Base-by-base conservation (phyloP, 2,888 invertebrate species). In the Cataglyphis albicans region DNA sequence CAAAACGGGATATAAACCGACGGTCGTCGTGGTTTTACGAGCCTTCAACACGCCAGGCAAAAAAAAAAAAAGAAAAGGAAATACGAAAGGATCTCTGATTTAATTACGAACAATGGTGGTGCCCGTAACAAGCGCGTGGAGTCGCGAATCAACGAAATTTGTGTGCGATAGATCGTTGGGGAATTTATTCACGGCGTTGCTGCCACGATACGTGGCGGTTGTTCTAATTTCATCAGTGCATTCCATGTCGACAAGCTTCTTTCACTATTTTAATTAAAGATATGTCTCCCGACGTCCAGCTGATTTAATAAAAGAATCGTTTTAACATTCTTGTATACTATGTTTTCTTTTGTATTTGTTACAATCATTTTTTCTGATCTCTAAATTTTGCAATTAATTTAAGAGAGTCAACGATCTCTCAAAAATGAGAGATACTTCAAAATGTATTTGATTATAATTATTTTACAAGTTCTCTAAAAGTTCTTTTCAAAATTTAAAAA, bases 31-130 rank as follows among this genome's bases (percentile, higher is more conserved):
- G 76, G 63, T 55, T 75, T 63, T 64, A 70, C 74, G 73, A 67
- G 59, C 59, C 65, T 18, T 57, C 48, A 18, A 21, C 41, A 44
- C 38, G 38, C 7, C 25, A 38, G 6, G 55, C 4, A 15, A 35
- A 35, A 57, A 57, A 35, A 57, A 57, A 21, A 21, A 21, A 21
- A 21, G 48, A 55, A 15, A 55, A 59, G 48, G 29, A 48, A 63
- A 52, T 63, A 52, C 18, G 25, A n/a, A 52, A 21, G 10, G 18
- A 67, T 57, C 67, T 35, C 64, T 68, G 74, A 67, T 75, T 81
- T 81, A 84, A 84, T 84, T 84, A 81, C 75, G 64, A 55, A 63
- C 73, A 74, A 81, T 61, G 73, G 1, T 21, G 21, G 1, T 21
- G 21, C 21, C 48, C 61, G 63, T 75, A 68, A 74, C 74, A 61